phyloP scores from a whole-genome alignment of 2,888 invertebrate genomes.

The Tinea pellionella region DNA sequence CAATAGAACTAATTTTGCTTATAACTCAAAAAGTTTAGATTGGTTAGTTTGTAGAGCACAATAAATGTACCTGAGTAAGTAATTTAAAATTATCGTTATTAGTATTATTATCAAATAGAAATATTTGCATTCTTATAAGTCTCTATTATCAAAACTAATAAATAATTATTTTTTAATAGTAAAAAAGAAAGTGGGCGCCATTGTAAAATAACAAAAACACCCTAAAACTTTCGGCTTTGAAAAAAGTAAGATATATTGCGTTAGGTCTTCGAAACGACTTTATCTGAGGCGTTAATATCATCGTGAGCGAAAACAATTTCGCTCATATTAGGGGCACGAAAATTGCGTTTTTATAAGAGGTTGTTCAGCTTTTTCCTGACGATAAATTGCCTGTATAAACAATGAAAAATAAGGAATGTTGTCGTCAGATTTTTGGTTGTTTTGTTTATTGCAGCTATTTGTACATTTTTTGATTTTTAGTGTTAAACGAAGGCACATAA shows the following conservation, averaged over 20 bases:
- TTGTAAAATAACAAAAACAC: neutral
- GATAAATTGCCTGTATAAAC: slow-evolving; percentile 23
- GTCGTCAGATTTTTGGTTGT: slow-evolving; percentile 18
- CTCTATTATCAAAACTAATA: too few species aligned
- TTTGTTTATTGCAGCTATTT: slow-evolving; percentile 19
- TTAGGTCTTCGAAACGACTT: slow-evolving; percentile 20
- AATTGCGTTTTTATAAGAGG: slow-evolving; percentile 28
- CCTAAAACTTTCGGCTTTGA: slow-evolving; percentile 13
- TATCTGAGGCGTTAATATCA: slow-evolving; percentile 27
- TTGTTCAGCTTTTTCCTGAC: slow-evolving; percentile 22
- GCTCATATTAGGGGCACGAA: slow-evolving; percentile 30
- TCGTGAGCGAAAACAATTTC: slow-evolving; percentile 35
- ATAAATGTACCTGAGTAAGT: too few species aligned
- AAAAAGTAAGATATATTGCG: slow-evolving; percentile 21
- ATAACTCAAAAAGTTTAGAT: too few species aligned
- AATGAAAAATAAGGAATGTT: slow-evolving; percentile 19
- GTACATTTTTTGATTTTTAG: slow-evolving; percentile 9
- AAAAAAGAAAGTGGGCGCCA: neutral
- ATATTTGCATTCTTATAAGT: too few species aligned
- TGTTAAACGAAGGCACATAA: neutral
- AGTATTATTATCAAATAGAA: too few species aligned
- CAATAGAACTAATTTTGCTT: too few species aligned
- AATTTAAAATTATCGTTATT: too few species aligned
- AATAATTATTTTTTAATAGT: neutral
- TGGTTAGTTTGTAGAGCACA: too few species aligned